Evolutionary conservation across 2,888 invertebrate genomes (phyloP).

Genomic region (Scaptomyza caliginosa): DNA sequence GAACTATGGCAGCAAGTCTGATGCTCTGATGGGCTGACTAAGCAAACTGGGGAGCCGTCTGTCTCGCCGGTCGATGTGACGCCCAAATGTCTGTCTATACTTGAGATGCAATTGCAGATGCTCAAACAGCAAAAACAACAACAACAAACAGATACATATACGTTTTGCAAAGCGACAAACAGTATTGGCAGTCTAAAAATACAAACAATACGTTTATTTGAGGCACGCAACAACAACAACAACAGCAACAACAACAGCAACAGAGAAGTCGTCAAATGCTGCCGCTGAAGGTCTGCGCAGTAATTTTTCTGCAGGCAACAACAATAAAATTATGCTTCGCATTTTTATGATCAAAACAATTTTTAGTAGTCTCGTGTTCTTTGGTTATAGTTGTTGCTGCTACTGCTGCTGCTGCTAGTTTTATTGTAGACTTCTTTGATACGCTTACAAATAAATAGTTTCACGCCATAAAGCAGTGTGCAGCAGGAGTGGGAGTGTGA

Average conservation of each 20-base stretch:
- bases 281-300: constrained; percentile 66
- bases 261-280: constrained; percentile 30
- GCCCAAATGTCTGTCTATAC: constrained; percentile 68
- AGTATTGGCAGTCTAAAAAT: constrained; percentile 57
- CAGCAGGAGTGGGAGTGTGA: neutral
- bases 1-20: constrained; percentile 55
- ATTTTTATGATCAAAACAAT: constrained; percentile 65
- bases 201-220: constrained; percentile 61
- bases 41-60: constrained; percentile 38
- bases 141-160: constrained; percentile 3
- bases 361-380: constrained; percentile 24
- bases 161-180: constrained; percentile 25
- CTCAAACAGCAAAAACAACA: no score
- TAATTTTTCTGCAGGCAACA: constrained; percentile 14
- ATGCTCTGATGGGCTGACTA: constrained; percentile 47
- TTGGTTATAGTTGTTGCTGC: constrained; percentile 19
- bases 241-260: constrained; percentile 26
- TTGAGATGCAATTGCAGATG: constrained; percentile 15
- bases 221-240: constrained; percentile 54
- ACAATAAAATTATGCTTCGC: constrained; percentile 54
- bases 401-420: constrained; percentile 20
- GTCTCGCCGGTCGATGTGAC: constrained; percentile 39
- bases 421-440: constrained; percentile 70
- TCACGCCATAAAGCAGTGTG: constrained; percentile 65
- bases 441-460: constrained; percentile 78